Percentiles rank a stretch among this genome's conserved stretches.
These are phyloP conservation scores for Glaucidium brasilianum DNA, from an alignment of 2,113 vertebrate genomes.

Conservation along the genomic window DNA sequence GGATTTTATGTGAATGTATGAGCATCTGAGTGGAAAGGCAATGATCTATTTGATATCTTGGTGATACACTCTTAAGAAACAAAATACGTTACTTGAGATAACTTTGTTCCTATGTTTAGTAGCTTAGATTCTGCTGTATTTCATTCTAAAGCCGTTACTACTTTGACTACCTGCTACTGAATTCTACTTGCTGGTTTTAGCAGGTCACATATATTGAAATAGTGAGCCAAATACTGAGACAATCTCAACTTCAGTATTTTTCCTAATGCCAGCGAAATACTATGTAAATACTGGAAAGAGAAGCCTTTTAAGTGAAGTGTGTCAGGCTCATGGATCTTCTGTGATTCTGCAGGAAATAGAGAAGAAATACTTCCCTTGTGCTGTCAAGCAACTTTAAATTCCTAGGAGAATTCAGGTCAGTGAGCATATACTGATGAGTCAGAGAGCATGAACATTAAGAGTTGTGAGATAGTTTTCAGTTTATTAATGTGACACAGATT, in stretches of 20 bases:
- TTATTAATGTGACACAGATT: not conserved
- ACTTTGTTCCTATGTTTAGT: not conserved
- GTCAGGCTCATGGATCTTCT: not conserved
- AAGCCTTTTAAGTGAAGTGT: not conserved
- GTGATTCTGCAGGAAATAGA: not conserved
- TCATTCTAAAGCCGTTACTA: not conserved
- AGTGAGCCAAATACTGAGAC: not conserved
- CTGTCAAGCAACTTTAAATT: slow-evolving; percentile 35
- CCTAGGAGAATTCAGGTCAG: slow-evolving; percentile 32
- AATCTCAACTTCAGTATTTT: not conserved
- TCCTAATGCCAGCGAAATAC: not conserved
- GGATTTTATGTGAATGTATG: not conserved
- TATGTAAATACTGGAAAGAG: not conserved
- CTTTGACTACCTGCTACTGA: not conserved
- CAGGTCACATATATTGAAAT: not conserved
- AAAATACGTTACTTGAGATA: not conserved
- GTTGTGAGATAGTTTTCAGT: not conserved
- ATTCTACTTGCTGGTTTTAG: not conserved
- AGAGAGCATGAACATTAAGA: not conserved
- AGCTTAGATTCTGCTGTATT: not conserved
- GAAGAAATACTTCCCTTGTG: not conserved
- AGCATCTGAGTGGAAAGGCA: not conserved
- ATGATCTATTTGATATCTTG: not conserved
- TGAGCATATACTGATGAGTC: not conserved
- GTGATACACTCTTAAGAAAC: not conserved